Evolutionary conservation across 2,888 invertebrate species (phyloP), one percentile per base, ranked within the genome.

Genomic region (Microplitis manilae): DNA sequence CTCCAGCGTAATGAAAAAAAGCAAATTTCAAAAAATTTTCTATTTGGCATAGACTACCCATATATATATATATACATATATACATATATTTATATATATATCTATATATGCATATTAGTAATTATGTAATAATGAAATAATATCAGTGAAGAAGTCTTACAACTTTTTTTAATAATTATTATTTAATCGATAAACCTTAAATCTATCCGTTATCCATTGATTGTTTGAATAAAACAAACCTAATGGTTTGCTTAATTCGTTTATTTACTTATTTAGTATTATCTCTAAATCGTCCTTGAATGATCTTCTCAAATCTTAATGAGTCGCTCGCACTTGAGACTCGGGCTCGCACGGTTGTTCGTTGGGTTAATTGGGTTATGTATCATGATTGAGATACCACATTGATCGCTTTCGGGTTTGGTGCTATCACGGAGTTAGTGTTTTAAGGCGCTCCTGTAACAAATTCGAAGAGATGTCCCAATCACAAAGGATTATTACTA

Each of bases 401-500:
- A 84, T 82, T 84, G 83, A 84, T 85, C 83, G 85, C 84, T 81
- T 85, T 85, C 85, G 84, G 83, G 85, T 86, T 77, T 86, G 85
- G 84, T 87, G 87, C 85, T 72, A 86, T 84, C 86, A 86, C 83
- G 84, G 85, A 83, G 83, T 84, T 85, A 83, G 85, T 83, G 82
- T 83, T 86, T 88, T 89, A 89, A 86, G 87, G 88, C 81, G 86
- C 86, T 86, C 88, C 89, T 90, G 87, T 79, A 89, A 90, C 86
- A 87, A 81, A 85, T 79, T 79, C 79, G 79, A 81, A 86, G 79
- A 83, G 81, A 83, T 73, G 75, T 77, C 77, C 75, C 74, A 73
- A 78, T 80, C 77, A 81, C 68, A 78, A 79, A 80, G 79, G 75
- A 68, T 76, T 39, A 70, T 70, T 70, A 41, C 68, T 68, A 68